These are phyloP conservation scores for Drosophila sturtevanti DNA, from an alignment of 1,140 invertebrate genomes.

Conservation along the genomic window DNA sequence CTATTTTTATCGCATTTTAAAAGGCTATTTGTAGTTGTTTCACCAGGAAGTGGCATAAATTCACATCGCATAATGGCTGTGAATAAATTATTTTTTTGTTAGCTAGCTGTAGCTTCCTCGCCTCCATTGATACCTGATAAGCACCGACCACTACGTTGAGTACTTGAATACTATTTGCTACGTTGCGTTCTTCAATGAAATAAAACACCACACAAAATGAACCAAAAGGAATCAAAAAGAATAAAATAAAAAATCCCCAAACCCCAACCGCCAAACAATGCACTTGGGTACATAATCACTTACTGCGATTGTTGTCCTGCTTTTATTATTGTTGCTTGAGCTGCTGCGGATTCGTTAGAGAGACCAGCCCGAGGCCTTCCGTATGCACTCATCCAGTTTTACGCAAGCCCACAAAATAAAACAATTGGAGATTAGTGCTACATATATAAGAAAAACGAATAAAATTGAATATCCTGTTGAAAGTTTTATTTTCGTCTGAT, in stretches of 20 bases:
- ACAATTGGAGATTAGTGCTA: constrained; percentile 2
- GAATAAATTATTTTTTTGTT: constrained; percentile 71
- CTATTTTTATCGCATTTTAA: constrained; percentile 81
- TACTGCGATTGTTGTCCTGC: constrained; percentile 73
- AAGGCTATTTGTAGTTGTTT: constrained; percentile 80
- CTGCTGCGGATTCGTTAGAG: constrained; percentile 40
- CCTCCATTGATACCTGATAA: constrained; percentile 68
- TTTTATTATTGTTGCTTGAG: constrained; percentile 17
- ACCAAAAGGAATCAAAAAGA: constrained; percentile 26
- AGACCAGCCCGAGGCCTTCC: constrained; percentile 65
- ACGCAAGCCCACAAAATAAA: constrained; percentile 70
- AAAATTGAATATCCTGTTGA: too few species aligned
- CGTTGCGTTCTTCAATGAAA: constrained; percentile 66
- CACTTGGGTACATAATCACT: constrained; percentile 74
- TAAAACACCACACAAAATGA: constrained; percentile 21
- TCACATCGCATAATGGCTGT: constrained; percentile 79
- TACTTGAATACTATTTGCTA: too few species aligned
- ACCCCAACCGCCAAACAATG: constrained; percentile 63
- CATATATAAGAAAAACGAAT: too few species aligned
- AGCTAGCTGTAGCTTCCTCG: constrained; percentile 57
- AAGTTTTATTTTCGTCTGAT: too few species aligned
- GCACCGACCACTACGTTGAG: constrained; percentile 13
- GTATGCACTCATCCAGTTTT: constrained; percentile 67
- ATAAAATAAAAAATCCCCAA: constrained; percentile 12
- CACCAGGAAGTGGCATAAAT: constrained; percentile 80